Evolutionary conservation across 1,140 invertebrate species (phyloP), one percentile per base, ranked within the genome.

Genomic region (Leucophenga varia): DNA sequence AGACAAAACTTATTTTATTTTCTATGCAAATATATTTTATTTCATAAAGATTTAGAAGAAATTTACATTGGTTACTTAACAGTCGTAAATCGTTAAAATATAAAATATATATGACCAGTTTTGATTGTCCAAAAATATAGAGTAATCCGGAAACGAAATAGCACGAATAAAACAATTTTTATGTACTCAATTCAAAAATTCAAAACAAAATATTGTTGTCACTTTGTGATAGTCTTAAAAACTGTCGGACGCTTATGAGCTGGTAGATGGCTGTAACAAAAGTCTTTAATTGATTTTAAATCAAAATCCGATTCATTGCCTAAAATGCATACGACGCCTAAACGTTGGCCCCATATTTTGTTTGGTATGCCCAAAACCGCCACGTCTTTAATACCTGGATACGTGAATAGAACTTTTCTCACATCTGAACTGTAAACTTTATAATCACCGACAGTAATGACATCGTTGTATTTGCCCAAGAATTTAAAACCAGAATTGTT

Each of bases 381-480:
- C 25, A 84, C 88, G 61, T 96, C 92, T 17, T 76, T 72, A 13
- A 95, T 84, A 49, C 80, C 75, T 1, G 86, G 84, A 78, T 93
- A 86, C 18, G 83, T 82, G 36, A 94, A 74, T 10, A 96, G 77
- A 7, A 86, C 81, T 3, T 88, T 88, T 78, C 96, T 93, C 10
- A 95, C 84, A 73, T 93, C 87, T 8, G 93, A 77, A 2, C 90
- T 90, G 67, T 88, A 90, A 13, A 85, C 83, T 78, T 91, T 92
- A 74, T 90, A 95, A 0, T 91, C 93, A 16, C 90, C 89, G 52
- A 85, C 88, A 76, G 94, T 95, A 50, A 97, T 93, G 35, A 95
- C 91, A 68, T 97, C 93, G 7, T 85, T 91, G 18, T 85, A 87
- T 20, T 93, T 78, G 30, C 93, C 93, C 16, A 95, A 77, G 44